Evolutionary conservation across 1,140 invertebrate species (phyloP).

Genomic region (Dryas iulia): DNA sequence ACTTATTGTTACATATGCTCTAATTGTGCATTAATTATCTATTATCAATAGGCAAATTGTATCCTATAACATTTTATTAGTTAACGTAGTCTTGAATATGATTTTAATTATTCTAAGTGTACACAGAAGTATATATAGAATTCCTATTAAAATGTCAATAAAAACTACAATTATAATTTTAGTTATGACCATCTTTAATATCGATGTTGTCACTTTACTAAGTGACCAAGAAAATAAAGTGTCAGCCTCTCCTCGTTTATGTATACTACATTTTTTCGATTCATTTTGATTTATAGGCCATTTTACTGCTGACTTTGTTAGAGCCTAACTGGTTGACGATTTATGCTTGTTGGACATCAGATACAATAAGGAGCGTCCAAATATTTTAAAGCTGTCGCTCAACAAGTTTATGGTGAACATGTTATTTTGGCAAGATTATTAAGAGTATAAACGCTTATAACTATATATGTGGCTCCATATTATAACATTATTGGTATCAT

Average conservation of each 20-base stretch:
- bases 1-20: too few species aligned
- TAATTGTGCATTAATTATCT: too few species aligned
- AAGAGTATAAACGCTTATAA: neutral
- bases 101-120: neutral
- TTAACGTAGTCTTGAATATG: too few species aligned
- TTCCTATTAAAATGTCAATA: neutral
- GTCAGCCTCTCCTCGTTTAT: conserved; percentile 55
- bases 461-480: neutral
- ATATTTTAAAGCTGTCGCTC: conserved; percentile 51
- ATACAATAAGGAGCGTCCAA: conserved; percentile 60
- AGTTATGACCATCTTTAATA: conserved; percentile 4
- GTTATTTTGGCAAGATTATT: conserved; percentile 16
- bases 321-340: conserved; percentile 66
- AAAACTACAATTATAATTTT: neutral
- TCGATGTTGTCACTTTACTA: conserved; percentile 36
- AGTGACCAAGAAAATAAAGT: conserved; percentile 53
- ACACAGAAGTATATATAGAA: neutral
- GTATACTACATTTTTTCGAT: conserved; percentile 62
- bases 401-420: conserved; percentile 23
- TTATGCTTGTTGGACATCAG: conserved; percentile 56
- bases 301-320: conserved; percentile 74
- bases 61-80: too few species aligned
- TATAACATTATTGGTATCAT: neutral
- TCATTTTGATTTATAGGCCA: conserved; percentile 75
- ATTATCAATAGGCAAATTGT: too few species aligned